Base-by-base conservation (phyloP, 2,113 vertebrate genomes). In the Amphilophus citrinellus region DNA sequence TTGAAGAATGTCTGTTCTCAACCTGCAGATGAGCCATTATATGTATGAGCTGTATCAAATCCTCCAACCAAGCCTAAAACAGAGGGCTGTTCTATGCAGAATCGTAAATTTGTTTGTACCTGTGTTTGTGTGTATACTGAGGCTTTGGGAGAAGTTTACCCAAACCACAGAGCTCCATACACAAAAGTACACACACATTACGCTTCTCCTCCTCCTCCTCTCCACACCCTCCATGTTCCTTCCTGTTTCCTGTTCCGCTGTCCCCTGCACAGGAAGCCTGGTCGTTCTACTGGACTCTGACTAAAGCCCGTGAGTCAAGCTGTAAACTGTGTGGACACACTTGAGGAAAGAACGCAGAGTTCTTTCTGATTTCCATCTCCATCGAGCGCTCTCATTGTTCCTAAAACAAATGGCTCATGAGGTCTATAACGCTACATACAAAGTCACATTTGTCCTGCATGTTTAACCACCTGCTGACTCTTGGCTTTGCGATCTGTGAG, bases 191-290 rank as follows among this genome's bases (percentile, higher is more conserved):
- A 73, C 76, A 78, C 77, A 39, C 58, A 8, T 79, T 62, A 63
- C 84, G 39, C 35, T 60, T 73, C 60, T 37, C 39, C 42, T 76
- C 79, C 76, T 81, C 37, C 37, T 39, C 73, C 61, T 77, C 82
- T 76, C 88, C 87, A 87, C 90, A 90, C 90, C 85, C 86, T 88
- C 61, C 75, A 13, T 85, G 84, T 94, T 92, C 92, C 91, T 95
- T 95, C 93, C 94, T 94, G 91, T 80, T 95, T 96, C 95, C 90
- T 90, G 91, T 92, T 88, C 89, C 76, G 91, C 80, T 94, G 92
- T 94, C 92, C 89, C 4, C 79, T 83, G 77, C 87, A 88, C 94
- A 94, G 94, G 93, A 95, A 94, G 88, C 87, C 79, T 82, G 84
- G 80, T 84, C 35, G 61, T 91, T 92, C 84, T 79, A 73, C 78